phyloP scores from a whole-genome alignment of 2,797 vertebrate genomes.

The Rhinatrema bivittatum region DNA sequence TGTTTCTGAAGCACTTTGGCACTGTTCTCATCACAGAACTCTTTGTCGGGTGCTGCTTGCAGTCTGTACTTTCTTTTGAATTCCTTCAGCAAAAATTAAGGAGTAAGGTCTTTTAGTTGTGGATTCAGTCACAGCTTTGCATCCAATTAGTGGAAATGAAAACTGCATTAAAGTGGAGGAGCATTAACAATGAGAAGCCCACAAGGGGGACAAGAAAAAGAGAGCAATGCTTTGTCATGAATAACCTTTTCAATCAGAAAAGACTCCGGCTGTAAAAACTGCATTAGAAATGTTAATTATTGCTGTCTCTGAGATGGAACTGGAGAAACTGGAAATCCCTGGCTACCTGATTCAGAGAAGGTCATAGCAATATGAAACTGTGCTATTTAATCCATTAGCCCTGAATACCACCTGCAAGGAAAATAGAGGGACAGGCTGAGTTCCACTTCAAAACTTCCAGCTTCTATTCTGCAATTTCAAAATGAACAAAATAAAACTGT shows the following conservation, averaged over 20 bases:
- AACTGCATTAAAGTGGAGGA: neutral
- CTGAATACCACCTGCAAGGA: too few species aligned
- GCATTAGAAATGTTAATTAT: conserved; percentile 23
- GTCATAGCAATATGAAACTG: conserved; percentile 7
- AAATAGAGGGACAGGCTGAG: neutral
- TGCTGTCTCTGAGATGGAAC: neutral
- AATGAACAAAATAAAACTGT: too few species aligned
- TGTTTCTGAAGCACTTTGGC: too few species aligned
- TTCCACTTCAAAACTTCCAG: too few species aligned
- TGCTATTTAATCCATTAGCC: neutral
- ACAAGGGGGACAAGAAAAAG: neutral
- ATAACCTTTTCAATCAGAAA: conserved; percentile 27
- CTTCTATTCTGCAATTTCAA: too few species aligned
- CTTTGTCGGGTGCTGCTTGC: neutral
- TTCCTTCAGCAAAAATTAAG: neutral
- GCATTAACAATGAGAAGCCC: neutral
- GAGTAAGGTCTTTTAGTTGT: neutral
- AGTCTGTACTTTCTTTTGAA: neutral
- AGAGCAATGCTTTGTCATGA: neutral
- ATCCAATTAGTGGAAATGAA: neutral
- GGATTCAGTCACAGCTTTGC: neutral
- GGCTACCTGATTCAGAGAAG: conserved; percentile 5
- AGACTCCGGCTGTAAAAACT: conserved; percentile 21
- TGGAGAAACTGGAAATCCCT: conserved; percentile 10
- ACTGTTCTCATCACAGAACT: too few species aligned